phyloP scores from a whole-genome alignment of 2,797 vertebrate genomes.

The Alexandromys oeconomus region DNA sequence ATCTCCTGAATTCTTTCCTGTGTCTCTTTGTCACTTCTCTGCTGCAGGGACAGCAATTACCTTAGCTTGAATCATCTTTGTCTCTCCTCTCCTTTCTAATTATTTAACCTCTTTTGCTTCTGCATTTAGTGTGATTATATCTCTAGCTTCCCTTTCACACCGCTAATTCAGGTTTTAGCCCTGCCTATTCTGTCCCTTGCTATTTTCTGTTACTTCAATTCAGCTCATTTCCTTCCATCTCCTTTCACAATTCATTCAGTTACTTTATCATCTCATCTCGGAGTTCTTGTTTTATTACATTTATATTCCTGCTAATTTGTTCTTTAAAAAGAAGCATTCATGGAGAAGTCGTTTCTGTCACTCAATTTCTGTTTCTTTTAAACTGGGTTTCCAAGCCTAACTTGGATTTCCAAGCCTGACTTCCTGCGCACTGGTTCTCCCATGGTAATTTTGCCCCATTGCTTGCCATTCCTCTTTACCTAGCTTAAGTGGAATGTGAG shows the following conservation, averaged over 20 bases:
- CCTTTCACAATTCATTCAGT: constrained; percentile 68
- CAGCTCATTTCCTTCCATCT: constrained; percentile 48
- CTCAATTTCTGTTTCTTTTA: constrained; percentile 54
- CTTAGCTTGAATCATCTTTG: constrained; percentile 66
- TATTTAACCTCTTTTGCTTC: constrained; percentile 58
- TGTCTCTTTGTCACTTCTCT: constrained; percentile 28
- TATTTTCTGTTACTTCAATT: constrained; percentile 66
- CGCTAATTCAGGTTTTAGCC: constrained; percentile 60
- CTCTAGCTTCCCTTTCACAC: constrained; percentile 58
- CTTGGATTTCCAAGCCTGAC: neutral
- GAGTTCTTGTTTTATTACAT: constrained; percentile 75
- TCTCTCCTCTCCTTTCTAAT: constrained; percentile 66
- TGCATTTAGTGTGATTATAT: constrained; percentile 48
- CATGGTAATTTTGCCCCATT: neutral
- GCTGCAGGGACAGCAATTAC: neutral
- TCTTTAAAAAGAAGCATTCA: constrained; percentile 57
- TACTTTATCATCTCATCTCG: constrained; percentile 74
- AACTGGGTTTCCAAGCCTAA: too few species aligned
- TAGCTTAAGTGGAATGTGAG: neutral
- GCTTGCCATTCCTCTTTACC: constrained; percentile 12
- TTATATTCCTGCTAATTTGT: constrained; percentile 75
- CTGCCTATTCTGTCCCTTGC: constrained; percentile 36
- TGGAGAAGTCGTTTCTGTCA: neutral
- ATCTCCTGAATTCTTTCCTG: constrained; percentile 39
- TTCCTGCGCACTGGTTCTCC: constrained; percentile 21